phyloP scores from a whole-genome alignment of 2,797 vertebrate genomes.

The Strix occidentalis region DNA sequence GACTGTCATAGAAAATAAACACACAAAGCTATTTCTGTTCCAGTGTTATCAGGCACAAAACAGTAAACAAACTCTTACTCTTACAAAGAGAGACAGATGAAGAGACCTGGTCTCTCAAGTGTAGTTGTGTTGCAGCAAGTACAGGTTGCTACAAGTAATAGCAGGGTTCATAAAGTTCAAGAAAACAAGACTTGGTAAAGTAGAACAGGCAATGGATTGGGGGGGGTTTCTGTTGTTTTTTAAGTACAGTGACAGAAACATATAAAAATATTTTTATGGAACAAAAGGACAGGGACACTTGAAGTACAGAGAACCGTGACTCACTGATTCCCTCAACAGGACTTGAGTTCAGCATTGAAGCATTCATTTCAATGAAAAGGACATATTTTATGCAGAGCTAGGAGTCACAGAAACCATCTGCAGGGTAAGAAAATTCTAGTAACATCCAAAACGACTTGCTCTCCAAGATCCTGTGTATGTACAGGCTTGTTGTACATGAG shows the following conservation, averaged over 20 bases:
- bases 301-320: not conserved
- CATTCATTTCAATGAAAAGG: not conserved
- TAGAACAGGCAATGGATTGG: not conserved
- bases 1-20: not conserved
- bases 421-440: slow-evolving; percentile 19
- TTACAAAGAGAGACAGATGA: not conserved
- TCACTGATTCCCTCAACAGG: not conserved
- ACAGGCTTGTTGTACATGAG: not conserved
- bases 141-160: not conserved
- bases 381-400: not conserved
- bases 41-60: not conserved
- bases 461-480: not conserved
- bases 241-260: not conserved
- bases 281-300: not conserved
- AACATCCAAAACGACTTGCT: not conserved
- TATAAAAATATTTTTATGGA: not conserved
- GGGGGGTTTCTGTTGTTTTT: not conserved
- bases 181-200: not conserved
- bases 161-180: not conserved
- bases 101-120: not conserved
- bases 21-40: not conserved
- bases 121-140: not conserved
- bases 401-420: slow-evolving; percentile 27
- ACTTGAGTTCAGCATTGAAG: not conserved
- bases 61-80: not conserved